Evolutionary conservation across 2,888 invertebrate species (phyloP).

Genomic region (Sacculina carcini): DNA sequence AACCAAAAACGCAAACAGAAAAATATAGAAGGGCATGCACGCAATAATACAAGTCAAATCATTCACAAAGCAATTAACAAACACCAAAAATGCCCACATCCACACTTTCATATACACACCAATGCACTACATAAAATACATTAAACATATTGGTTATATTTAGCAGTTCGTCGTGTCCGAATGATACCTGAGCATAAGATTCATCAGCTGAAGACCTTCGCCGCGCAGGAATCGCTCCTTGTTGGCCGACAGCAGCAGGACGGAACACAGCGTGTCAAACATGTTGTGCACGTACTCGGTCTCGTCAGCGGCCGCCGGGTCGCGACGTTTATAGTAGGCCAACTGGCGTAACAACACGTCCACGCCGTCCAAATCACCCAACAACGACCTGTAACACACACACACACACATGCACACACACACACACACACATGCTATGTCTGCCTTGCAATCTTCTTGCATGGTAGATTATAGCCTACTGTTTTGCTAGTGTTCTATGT

Average conservation of each 20-base stretch:
- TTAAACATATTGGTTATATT: neutral
- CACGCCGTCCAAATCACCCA: constrained; percentile 85
- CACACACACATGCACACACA: no score
- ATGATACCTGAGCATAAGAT: constrained; percentile 62
- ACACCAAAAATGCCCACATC: neutral
- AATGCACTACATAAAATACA: no score
- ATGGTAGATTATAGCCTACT: no score
- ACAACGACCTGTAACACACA: constrained; percentile 20
- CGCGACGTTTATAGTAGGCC: constrained; percentile 79
- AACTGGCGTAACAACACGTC: constrained; percentile 84
- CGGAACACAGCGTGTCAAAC: constrained; percentile 82
- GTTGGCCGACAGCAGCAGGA: constrained; percentile 63
- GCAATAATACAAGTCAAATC: no score
- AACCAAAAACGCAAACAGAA: no score
- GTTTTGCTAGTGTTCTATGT: no score
- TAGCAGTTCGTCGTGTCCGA: neutral
- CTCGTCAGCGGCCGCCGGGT: constrained; percentile 71
- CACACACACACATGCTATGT: no score
- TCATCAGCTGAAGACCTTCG: constrained; percentile 96
- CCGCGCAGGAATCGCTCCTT: constrained; percentile 76
- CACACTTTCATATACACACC: neutral
- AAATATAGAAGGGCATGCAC: no score
- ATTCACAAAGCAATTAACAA: constrained; percentile 3
- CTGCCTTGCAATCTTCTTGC: no score
- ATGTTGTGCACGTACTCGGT: constrained; percentile 97